Evolutionary conservation across 2,113 vertebrate species (phyloP).

Genomic region (Tragulus kanchil): DNA sequence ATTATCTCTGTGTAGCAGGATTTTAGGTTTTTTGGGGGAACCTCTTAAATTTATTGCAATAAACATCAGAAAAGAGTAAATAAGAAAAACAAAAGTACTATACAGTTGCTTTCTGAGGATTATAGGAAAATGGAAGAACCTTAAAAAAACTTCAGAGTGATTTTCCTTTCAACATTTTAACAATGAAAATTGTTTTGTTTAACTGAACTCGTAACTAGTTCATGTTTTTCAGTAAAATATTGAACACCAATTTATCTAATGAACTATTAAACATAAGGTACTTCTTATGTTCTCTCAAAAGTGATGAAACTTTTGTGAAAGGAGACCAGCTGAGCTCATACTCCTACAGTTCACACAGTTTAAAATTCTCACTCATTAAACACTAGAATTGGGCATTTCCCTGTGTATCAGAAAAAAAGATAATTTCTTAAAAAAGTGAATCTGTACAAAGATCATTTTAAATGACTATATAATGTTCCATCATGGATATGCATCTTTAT

Average conservation of each 20-base stretch:
- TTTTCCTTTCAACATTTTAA: slow-evolving; percentile 37
- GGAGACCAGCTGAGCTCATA: background rate
- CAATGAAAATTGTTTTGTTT: slow-evolving; percentile 42
- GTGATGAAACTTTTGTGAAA: background rate
- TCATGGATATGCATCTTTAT: background rate
- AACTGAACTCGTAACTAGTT: background rate
- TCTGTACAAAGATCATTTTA: background rate
- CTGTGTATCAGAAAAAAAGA: background rate
- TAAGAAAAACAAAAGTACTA: background rate
- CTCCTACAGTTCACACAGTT: background rate
- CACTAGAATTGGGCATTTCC: background rate
- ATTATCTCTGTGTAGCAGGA: background rate
- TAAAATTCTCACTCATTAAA: background rate
- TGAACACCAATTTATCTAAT: background rate
- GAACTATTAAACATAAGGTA: background rate
- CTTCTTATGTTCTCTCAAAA: background rate
- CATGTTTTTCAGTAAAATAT: background rate
- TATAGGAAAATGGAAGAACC: background rate
- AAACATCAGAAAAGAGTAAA: slow-evolving; percentile 39
- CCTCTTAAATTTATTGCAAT: slow-evolving; percentile 42
- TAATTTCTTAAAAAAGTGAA: background rate
- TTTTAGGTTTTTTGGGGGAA: background rate
- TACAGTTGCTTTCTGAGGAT: slow-evolving; percentile 31
- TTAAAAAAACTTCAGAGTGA: background rate
- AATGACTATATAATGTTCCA: background rate